phyloP scores from a whole-genome alignment of 2,113 vertebrate species.

The Syngnathus floridae region DNA sequence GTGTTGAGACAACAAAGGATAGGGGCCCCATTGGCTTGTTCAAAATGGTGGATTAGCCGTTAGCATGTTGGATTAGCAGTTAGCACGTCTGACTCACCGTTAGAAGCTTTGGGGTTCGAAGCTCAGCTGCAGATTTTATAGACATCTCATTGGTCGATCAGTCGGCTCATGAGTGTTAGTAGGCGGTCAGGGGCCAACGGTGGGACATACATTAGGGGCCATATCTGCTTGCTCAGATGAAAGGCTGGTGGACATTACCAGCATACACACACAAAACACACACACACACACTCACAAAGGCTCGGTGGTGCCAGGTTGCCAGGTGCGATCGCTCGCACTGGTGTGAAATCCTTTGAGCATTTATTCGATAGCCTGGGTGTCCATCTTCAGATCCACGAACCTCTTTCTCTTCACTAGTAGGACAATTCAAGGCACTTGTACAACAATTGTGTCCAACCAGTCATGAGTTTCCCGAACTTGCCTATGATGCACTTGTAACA shows the following conservation, averaged over 20 bases:
- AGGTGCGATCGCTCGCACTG: slow-evolving; percentile 42
- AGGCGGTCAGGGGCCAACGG: not conserved
- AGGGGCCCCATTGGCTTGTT: not conserved
- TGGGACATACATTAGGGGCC: slow-evolving; percentile 29
- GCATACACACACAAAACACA: not conserved
- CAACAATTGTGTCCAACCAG: too few relatives aligned
- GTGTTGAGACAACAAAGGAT: not conserved
- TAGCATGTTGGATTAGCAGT: too few relatives aligned
- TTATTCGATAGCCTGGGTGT: not conserved
- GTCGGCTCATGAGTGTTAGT: not conserved
- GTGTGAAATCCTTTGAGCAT: slow-evolving; percentile 17
- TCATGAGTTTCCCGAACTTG: too few relatives aligned
- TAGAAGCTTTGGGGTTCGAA: not conserved
- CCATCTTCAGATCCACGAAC: not conserved
- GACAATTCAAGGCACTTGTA: too few relatives aligned
- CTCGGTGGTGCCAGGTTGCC: slow-evolving; percentile 53
- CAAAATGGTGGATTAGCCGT: too few relatives aligned
- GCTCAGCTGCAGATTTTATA: not conserved
- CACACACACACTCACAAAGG: slow-evolving; percentile 21
- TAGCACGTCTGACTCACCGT: not conserved
- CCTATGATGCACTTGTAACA: too few relatives aligned
- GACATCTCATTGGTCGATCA: not conserved
- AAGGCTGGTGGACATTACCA: slow-evolving; percentile 53
- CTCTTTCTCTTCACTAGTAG: not conserved
- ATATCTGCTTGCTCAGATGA: slow-evolving; percentile 54